Percentiles rank a stretch among this genome's conserved stretches.
Conservation (phyloP, 2,888 invertebrate genomes). For the Odontomyia ornata region DNA sequence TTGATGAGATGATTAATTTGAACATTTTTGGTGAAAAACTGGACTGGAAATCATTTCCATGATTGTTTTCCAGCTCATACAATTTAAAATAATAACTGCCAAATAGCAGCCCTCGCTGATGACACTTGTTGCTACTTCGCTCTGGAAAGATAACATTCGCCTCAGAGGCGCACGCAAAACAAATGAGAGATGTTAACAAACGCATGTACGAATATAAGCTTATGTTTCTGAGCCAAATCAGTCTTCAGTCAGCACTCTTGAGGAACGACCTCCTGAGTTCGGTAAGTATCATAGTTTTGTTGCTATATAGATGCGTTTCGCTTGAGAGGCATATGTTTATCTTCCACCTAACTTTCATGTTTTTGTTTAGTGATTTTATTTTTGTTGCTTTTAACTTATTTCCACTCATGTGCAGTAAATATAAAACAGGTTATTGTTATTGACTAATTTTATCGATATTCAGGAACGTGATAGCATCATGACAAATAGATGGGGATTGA, state of each 20-base stretch:
- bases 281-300: conserved; percentile 42
- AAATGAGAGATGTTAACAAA: background rate
- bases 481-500: background rate
- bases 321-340: too few species aligned
- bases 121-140: too few species aligned
- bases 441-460: background rate
- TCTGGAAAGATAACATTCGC: background rate
- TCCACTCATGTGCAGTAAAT: conserved; percentile 38
- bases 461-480: too few species aligned
- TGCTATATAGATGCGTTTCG: background rate
- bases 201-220: conserved; percentile 4
- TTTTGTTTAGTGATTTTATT: conserved; percentile 35
- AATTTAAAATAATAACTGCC: too few species aligned
- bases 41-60: too few species aligned
- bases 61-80: too few species aligned
- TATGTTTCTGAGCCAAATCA: conserved; percentile 29
- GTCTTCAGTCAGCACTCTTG: conserved; percentile 43
- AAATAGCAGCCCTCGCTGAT: too few species aligned
- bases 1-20: too few species aligned
- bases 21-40: too few species aligned
- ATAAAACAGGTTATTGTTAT: conserved; percentile 5
- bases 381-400: conserved; percentile 31
- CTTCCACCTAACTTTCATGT: conserved; percentile 36
- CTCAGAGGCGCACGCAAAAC: too few species aligned
- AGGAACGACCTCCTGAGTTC: conserved; percentile 37